phyloP scores from a whole-genome alignment of 2,113 vertebrate genomes.

The Siphamia tubifer region DNA sequence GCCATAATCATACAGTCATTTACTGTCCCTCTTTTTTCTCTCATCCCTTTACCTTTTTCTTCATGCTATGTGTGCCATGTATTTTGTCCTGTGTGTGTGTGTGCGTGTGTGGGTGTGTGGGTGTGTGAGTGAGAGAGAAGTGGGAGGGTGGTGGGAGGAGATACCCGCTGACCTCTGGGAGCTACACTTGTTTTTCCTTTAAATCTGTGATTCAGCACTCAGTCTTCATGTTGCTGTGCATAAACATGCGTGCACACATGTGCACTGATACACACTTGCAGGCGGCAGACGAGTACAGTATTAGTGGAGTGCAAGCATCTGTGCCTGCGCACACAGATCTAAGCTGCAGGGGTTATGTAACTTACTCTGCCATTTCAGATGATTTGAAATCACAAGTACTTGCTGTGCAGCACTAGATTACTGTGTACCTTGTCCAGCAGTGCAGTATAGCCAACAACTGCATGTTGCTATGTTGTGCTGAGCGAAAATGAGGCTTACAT shows the following conservation, averaged over 20 bases:
- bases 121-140: background rate
- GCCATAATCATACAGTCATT: background rate
- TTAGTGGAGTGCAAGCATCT: constrained; percentile 61
- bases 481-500: constrained; percentile 7
- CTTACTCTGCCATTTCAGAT: constrained; percentile 72
- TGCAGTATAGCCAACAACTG: constrained; percentile 14
- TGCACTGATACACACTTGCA: constrained; percentile 20
- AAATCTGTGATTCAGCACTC: constrained; percentile 41
- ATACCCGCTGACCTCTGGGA: constrained; percentile 19
- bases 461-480: background rate
- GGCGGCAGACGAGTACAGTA: constrained; percentile 43
- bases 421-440: constrained; percentile 22
- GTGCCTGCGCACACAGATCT: constrained; percentile 54
- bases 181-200: constrained; percentile 21
- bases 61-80: background rate
- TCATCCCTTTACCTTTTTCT: background rate
- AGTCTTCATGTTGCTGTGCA: constrained; percentile 27
- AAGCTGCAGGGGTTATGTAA: constrained; percentile 74
- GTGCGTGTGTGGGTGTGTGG: background rate
- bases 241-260: constrained; percentile 1
- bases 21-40: background rate
- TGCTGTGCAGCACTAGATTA: constrained; percentile 44
- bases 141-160: background rate
- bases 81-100: background rate
- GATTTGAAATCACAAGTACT: constrained; percentile 61